phyloP scores from a whole-genome alignment of 1,140 invertebrate species.

The Fopius arisanus region DNA sequence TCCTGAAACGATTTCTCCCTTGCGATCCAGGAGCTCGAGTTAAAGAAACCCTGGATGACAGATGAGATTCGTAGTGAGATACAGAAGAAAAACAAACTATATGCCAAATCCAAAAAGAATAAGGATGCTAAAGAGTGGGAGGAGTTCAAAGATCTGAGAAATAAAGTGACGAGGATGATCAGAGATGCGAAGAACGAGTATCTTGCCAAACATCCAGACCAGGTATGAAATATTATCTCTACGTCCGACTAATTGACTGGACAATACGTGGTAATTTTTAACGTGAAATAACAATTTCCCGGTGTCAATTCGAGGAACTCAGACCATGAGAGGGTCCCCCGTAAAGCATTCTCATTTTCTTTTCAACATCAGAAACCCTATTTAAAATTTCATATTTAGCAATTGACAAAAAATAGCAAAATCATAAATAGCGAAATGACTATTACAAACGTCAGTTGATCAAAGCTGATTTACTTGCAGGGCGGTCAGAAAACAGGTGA shows the following conservation, averaged over 20 bases:
- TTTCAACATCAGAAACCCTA: too few relatives aligned
- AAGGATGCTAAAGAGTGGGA: conserved; percentile 65
- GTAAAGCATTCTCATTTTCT: too few relatives aligned
- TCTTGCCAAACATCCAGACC: conserved; percentile 64
- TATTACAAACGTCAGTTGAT: conserved; percentile 40
- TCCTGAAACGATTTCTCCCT: background rate
- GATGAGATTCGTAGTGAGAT: conserved; percentile 67
- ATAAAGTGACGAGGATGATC: conserved; percentile 67
- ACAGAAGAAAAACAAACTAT: conserved; percentile 66
- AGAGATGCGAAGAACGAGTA: conserved; percentile 66
- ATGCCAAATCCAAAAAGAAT: conserved; percentile 65
- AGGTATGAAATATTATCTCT: conserved; percentile 53
- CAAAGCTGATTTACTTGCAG: conserved; percentile 55
- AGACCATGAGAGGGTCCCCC: too few relatives aligned
- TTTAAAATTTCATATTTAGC: too few relatives aligned
- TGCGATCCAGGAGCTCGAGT: conserved; percentile 52
- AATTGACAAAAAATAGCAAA: too few relatives aligned
- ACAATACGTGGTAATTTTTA: background rate
- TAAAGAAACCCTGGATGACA: conserved; percentile 68
- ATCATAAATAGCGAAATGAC: too few relatives aligned
- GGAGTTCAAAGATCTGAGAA: conserved; percentile 66
- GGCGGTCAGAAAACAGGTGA: conserved; percentile 56
- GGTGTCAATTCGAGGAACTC: too few relatives aligned
- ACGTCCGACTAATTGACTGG: background rate
- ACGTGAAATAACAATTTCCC: too few relatives aligned